Conservation (phyloP, 1,140 invertebrate species). For the Panonychus citri region DNA sequence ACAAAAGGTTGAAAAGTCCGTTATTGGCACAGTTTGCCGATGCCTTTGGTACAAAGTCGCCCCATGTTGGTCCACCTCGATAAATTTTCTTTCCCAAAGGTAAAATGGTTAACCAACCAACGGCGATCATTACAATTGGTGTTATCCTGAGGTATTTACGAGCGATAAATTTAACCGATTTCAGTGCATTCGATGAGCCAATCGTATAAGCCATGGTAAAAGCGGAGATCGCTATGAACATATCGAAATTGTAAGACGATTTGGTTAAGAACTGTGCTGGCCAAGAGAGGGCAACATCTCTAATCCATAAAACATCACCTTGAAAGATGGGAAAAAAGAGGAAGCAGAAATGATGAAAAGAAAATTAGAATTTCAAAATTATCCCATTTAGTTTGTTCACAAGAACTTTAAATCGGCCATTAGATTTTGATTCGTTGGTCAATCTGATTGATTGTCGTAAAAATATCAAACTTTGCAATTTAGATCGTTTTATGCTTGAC, state of each 20-base stretch:
- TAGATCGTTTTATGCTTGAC: too few relatives aligned
- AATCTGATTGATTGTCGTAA: too few relatives aligned
- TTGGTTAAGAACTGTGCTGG: constrained; percentile 9
- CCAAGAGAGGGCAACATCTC: constrained; percentile 3
- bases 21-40: neutral
- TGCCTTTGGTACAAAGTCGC: constrained; percentile 6
- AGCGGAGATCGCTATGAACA: constrained; percentile 8
- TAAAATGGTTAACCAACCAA: constrained; percentile 2
- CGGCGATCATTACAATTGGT: neutral
- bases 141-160: constrained; percentile 4
- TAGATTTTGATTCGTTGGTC: too few relatives aligned
- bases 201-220: constrained; percentile 6
- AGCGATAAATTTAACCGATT: neutral
- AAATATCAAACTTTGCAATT: too few relatives aligned
- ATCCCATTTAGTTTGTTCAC: neutral
- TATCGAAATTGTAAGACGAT: constrained; percentile 9
- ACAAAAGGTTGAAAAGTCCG: constrained; percentile 7
- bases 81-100: constrained; percentile 3
- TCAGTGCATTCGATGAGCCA: neutral
- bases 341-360: neutral
- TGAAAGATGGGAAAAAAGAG: neutral
- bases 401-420: too few relatives aligned
- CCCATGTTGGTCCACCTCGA: constrained; percentile 5
- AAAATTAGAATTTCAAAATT: neutral
- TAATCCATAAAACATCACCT: constrained; percentile 7